Evolutionary conservation across 2,888 invertebrate genomes (phyloP).

Genomic region (Caprella mutica): DNA sequence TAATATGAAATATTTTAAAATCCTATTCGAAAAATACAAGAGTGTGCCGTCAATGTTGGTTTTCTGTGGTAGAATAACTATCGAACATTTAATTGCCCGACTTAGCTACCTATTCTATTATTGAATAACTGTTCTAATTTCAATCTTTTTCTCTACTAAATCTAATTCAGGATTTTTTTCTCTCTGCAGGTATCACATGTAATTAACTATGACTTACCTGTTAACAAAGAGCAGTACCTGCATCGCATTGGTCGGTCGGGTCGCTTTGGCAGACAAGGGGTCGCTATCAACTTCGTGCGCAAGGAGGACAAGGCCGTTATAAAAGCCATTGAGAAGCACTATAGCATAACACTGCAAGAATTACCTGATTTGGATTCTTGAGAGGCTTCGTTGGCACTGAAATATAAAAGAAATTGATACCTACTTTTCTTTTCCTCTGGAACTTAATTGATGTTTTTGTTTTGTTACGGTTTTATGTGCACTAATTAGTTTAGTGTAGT

Average conservation of each 20-base stretch:
- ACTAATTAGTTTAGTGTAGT: no score
- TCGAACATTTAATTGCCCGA: neutral
- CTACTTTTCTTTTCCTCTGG: no score
- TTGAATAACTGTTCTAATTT: no score
- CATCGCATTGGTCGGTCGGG: conserved; percentile 51
- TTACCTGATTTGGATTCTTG: conserved; percentile 80
- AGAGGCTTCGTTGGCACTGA: no score
- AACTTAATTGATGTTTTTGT: no score
- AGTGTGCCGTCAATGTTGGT: no score
- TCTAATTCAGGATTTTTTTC: neutral
- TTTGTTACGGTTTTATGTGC: no score
- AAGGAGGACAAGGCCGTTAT: conserved; percentile 97
- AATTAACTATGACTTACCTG: conserved; percentile 97
- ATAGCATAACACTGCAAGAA: conserved; percentile 98
- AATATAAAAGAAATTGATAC: no score
- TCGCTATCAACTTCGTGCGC: conserved; percentile 98
- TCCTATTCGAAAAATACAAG: no score
- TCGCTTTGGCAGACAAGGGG: conserved; percentile 60
- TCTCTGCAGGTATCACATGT: conserved; percentile 69
- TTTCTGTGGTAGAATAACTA: neutral
- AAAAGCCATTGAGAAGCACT: conserved; percentile 99
- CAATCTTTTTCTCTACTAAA: no score
- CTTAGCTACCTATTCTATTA: neutral
- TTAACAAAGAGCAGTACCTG: conserved; percentile 98
- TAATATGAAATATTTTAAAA: no score